A percentile compares a stretch with the other conserved stretches of the same genome.
Conservation (phyloP, 2,797 vertebrate genomes). For the Sebastes itinus region DNA sequence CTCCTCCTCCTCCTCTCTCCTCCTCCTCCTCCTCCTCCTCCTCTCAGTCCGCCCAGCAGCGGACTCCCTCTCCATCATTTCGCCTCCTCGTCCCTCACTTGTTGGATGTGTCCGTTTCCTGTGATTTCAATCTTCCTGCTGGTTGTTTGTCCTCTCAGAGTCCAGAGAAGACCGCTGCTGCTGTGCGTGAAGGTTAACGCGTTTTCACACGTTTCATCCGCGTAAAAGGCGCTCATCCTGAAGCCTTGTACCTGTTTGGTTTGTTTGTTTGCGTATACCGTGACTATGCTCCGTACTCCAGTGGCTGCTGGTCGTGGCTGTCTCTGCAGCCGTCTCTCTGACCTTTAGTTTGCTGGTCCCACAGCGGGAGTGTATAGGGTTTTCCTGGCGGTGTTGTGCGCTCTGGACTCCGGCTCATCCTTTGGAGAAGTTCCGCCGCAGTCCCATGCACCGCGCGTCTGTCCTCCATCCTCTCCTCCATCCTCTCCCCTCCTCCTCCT, state of each 20-base stretch:
- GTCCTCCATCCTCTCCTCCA: constrained; percentile 9
- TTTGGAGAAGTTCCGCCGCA: constrained; percentile 66
- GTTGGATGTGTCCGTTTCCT: constrained; percentile 48
- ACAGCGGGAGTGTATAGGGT: background rate
- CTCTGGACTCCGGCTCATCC: constrained; percentile 49
- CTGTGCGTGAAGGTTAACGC: constrained; percentile 5
- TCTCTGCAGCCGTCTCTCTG: constrained; percentile 12
- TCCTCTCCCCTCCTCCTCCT: background rate
- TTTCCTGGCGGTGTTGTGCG: constrained; percentile 35
- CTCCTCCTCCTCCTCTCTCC: too few relatives aligned
- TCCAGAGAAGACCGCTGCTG: background rate
- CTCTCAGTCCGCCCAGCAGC: constrained; percentile 40
- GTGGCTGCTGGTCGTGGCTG: background rate
- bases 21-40: background rate
- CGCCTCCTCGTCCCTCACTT: constrained; percentile 48
- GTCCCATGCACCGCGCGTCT: constrained; percentile 34
- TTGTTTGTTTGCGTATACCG: background rate
- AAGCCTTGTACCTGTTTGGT: background rate
- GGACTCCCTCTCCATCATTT: constrained; percentile 41
- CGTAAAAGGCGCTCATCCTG: constrained; percentile 52
- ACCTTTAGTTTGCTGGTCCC: constrained; percentile 24
- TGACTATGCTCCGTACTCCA: constrained; percentile 7
- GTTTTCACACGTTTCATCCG: constrained; percentile 10
- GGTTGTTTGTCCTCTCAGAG: background rate
- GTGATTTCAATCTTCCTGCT: background rate